Percentiles rank a stretch among this genome's conserved stretches.
Evolutionary conservation across 30 jellyfish, hydroid and myxozoan genomes (phyloP).

Genomic region (Aurelia sp.): DNA sequence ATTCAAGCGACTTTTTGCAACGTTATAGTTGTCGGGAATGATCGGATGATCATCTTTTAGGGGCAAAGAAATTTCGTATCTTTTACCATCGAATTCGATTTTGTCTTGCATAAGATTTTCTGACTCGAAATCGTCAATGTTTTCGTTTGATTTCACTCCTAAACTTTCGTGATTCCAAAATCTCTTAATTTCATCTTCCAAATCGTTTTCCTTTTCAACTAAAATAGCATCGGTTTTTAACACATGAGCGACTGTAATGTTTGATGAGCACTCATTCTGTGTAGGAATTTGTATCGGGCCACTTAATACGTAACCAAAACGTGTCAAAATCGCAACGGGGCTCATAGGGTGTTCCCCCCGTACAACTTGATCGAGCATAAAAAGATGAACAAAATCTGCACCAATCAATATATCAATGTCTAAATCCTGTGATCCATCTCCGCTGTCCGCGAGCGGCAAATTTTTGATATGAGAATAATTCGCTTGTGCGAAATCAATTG

Average conservation of each 20-base stretch:
- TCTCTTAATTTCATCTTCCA: background rate
- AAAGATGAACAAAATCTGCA: conserved; percentile 5
- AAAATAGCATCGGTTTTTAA: background rate
- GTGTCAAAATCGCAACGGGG: conserved; percentile 23
- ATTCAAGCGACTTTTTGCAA: conserved; percentile 14
- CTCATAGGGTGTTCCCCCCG: conserved; percentile 29
- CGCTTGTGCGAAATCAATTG: background rate
- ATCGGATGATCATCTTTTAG: background rate
- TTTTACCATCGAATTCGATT: background rate
- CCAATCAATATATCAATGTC: conserved; percentile 20
- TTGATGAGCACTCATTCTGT: conserved; percentile 5
- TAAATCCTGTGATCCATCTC: conserved; percentile 10
- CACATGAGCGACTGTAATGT: conserved; percentile 28
- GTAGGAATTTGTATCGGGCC: conserved; percentile 36
- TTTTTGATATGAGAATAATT: conserved; percentile 6
- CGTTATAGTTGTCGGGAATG: conserved; percentile 12
- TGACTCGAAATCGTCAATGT: background rate
- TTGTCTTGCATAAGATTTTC: conserved; percentile 7
- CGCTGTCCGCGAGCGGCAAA: conserved; percentile 21
- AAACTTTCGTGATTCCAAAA: conserved; percentile 33
- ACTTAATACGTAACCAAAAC: conserved; percentile 24
- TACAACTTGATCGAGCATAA: conserved; percentile 19
- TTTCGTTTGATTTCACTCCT: background rate
- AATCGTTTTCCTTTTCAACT: background rate
- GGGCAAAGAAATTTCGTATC: conserved; percentile 26